Evolutionary conservation across 2,888 invertebrate genomes (phyloP).

Genomic region (Gortyna flavago): DNA sequence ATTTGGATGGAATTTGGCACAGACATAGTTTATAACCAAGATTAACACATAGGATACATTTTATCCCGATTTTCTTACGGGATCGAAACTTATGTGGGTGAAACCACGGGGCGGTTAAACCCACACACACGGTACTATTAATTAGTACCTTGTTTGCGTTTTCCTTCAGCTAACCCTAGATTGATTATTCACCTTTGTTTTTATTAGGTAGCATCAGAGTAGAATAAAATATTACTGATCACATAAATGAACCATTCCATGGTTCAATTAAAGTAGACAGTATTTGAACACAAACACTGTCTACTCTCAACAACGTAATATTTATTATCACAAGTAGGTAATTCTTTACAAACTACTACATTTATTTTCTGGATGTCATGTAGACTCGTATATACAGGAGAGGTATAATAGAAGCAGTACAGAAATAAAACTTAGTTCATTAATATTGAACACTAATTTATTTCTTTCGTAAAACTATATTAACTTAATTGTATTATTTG

Average conservation of each 20-base stretch:
- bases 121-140: too few relatives aligned
- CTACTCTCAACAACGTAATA: not conserved
- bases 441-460: not conserved
- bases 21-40: too few relatives aligned
- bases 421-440: not conserved
- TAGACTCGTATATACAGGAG: not conserved
- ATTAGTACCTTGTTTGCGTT: not conserved
- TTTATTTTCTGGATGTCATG: not conserved
- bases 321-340: not conserved
- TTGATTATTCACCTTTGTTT: not conserved
- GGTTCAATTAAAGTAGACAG: too few relatives aligned
- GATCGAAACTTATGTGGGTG: too few relatives aligned
- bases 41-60: too few relatives aligned
- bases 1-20: too few relatives aligned
- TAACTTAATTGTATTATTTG: not conserved
- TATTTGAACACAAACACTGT: not conserved
- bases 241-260: not conserved
- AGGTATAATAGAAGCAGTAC: not conserved
- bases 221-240: not conserved
- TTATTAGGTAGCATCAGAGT: not conserved
- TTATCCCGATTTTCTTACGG: too few relatives aligned
- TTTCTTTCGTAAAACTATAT: not conserved
- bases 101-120: too few relatives aligned
- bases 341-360: not conserved
- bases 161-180: not conserved